These are phyloP conservation scores for Antennarius maculatus DNA, from an alignment of 2,797 vertebrate species.

Conservation along the genomic window DNA sequence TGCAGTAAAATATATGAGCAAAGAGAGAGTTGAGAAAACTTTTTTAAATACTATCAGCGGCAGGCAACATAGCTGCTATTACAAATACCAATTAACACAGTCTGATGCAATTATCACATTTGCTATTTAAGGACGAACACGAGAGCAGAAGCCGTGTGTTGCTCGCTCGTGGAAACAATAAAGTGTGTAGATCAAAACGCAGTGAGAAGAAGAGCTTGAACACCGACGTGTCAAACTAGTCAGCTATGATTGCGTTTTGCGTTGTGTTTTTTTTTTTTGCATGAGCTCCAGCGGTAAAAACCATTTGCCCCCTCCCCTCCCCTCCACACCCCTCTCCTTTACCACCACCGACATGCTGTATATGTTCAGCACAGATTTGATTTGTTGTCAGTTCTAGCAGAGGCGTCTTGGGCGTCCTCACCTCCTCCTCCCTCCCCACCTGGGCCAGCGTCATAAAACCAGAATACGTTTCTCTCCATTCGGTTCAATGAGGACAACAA, in stretches of 20 bases:
- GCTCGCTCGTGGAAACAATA: not conserved
- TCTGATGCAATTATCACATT: constrained; percentile 38
- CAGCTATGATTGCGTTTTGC: too few species aligned
- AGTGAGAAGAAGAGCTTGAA: not conserved
- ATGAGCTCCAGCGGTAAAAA: not conserved
- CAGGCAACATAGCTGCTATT: constrained; percentile 9
- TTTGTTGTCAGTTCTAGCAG: constrained; percentile 1
- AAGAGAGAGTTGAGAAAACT: not conserved
- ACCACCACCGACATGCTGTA: not conserved
- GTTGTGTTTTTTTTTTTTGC: not conserved
- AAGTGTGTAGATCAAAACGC: not conserved
- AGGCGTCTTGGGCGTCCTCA: not conserved
- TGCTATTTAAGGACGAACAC: constrained; percentile 42
- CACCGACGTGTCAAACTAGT: not conserved
- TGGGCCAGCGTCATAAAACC: constrained; percentile 15
- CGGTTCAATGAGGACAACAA: constrained; percentile 18
- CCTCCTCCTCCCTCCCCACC: constrained; percentile 24
- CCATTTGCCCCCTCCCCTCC: not conserved
- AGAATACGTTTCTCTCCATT: constrained; percentile 3
- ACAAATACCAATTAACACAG: constrained; percentile 42
- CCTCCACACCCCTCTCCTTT: not conserved
- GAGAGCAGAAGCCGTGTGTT: not conserved
- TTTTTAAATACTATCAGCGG: constrained; percentile 1
- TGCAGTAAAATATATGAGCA: not conserved
- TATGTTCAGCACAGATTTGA: not conserved